Evolutionary conservation across 2,888 invertebrate species (phyloP).

Genomic region (Drosophila mayaguana): DNA sequence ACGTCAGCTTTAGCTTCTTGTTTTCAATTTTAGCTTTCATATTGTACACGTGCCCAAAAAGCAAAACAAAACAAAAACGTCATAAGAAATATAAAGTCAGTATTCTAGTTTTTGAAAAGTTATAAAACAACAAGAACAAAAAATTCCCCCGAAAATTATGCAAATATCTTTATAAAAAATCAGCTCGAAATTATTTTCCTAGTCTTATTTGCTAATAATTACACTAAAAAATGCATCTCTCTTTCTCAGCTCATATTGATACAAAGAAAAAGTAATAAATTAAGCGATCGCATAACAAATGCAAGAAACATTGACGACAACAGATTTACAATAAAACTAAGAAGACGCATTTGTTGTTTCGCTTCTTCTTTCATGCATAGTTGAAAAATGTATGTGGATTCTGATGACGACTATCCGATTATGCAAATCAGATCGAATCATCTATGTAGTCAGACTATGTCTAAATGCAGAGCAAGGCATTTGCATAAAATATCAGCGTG

Average conservation of each 20-base stretch:
- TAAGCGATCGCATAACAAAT: conserved; percentile 10
- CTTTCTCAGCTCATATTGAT: not conserved
- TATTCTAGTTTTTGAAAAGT: conserved; percentile 17
- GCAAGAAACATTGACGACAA: conserved; percentile 13
- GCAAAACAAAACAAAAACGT: not conserved
- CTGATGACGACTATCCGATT: conserved; percentile 29
- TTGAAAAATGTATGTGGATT: conserved; percentile 35
- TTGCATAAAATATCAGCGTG: conserved; percentile 48
- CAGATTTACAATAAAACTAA: conserved; percentile 13
- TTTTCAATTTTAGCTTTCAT: conserved; percentile 32
- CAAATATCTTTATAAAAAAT: conserved; percentile 14
- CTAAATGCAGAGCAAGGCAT: conserved; percentile 57
- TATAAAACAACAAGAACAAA: not conserved
- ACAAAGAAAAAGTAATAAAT: not conserved
- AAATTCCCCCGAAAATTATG: conserved; percentile 12
- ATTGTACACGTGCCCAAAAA: conserved; percentile 15
- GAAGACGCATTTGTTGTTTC: not conserved
- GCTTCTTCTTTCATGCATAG: not conserved
- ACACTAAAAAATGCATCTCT: conserved; percentile 7
- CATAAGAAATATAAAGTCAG: not conserved
- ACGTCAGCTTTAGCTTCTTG: conserved; percentile 3
- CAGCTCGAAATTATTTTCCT: not conserved
- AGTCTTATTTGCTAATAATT: not conserved
- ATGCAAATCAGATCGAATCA: conserved; percentile 47
- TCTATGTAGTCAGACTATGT: conserved; percentile 42